phyloP scores from a whole-genome alignment of 2,113 vertebrate species.

The Nibea albiflora region DNA sequence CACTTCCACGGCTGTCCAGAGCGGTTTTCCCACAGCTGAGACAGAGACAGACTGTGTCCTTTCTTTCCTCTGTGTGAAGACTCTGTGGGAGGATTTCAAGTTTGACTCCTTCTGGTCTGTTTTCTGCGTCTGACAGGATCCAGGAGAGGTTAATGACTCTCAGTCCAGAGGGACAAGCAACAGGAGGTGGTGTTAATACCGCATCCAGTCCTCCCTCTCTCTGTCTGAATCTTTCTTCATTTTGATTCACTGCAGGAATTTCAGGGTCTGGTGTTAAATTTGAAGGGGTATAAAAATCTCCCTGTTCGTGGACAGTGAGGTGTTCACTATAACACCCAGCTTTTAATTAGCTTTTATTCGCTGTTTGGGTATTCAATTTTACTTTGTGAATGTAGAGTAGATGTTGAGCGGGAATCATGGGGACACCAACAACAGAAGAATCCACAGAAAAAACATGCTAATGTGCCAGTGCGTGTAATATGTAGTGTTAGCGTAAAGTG shows the following conservation, averaged over 20 bases:
- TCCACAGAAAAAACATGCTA: not conserved
- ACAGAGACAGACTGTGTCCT: slow-evolving; percentile 11
- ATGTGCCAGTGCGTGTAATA: not conserved
- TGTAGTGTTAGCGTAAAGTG: not conserved
- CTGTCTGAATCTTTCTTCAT: not conserved
- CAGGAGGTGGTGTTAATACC: not conserved
- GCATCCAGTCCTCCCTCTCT: too few relatives aligned
- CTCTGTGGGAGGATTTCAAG: slow-evolving; percentile 14
- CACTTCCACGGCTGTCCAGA: not conserved
- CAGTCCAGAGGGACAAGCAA: not conserved
- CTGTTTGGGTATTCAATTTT: not conserved
- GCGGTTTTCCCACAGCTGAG: slow-evolving; percentile 10
- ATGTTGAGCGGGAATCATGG: not conserved
- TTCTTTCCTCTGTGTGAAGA: not conserved
- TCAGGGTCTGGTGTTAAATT: slow-evolving; percentile 21
- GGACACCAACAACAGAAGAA: not conserved
- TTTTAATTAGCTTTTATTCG: not conserved
- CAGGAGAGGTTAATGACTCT: not conserved
- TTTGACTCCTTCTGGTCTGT: not conserved
- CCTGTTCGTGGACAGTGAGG: not conserved
- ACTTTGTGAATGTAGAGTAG: not conserved
- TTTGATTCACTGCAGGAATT: slow-evolving; percentile 26
- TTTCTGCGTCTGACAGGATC: not conserved
- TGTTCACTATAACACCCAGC: not conserved
- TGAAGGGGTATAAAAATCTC: not conserved